Conservation (phyloP, 2,888 invertebrate species). For the Hirudinaria manillensis region DNA sequence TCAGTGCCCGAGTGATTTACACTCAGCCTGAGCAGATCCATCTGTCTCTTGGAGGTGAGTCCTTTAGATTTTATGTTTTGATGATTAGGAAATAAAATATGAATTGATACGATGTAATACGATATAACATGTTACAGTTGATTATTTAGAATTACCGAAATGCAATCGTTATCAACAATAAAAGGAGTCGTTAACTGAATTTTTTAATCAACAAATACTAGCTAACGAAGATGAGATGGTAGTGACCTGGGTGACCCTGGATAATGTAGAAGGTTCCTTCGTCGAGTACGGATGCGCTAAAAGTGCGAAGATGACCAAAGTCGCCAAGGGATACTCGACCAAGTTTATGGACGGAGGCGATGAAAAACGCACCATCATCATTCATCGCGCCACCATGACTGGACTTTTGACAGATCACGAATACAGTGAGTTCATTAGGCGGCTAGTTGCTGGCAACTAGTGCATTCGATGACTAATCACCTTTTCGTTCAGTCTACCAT, state of each 20-base stretch:
- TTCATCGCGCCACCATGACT: conserved; percentile 46
- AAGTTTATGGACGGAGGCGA: conserved; percentile 48
- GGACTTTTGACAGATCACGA: conserved; percentile 43
- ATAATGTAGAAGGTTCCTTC: background rate
- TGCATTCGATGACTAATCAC: background rate
- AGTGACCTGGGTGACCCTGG: conserved; percentile 23
- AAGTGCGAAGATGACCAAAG: conserved; percentile 15
- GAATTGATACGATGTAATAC: background rate
- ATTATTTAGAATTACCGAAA: background rate
- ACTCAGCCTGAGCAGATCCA: conserved; percentile 34
- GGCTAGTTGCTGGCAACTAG: background rate
- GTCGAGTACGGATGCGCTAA: conserved; percentile 12
- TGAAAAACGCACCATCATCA: conserved; percentile 43
- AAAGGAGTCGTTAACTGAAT: background rate
- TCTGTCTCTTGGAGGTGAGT: conserved; percentile 31
- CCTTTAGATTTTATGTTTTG: background rate
- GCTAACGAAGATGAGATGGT: conserved; percentile 14
- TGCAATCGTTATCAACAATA: background rate
- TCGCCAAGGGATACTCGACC: conserved; percentile 41
- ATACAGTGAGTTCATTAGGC: conserved; percentile 43
- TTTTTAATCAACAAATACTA: background rate
- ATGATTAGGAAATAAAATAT: too few relatives aligned
- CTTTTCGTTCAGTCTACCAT: conserved; percentile 46
- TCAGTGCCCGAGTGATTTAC: background rate
- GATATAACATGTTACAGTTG: background rate